A percentile compares a stretch with the other conserved stretches of the same genome.
phyloP scores from a whole-genome alignment of 2,797 vertebrate species.

The Cercopithecus petaurista region DNA sequence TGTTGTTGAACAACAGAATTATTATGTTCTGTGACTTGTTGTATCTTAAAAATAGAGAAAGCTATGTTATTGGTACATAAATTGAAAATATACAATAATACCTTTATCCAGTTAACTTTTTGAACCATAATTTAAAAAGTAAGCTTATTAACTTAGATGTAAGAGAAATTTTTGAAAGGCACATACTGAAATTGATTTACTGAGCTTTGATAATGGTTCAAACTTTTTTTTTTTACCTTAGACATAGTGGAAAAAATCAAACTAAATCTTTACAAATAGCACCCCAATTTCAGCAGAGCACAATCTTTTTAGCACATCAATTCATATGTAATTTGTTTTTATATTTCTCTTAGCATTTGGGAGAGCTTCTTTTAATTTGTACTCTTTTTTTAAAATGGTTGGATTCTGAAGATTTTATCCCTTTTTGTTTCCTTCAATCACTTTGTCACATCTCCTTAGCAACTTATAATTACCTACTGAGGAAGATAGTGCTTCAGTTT shows the following conservation, averaged over 20 bases:
- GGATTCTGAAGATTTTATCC: background rate
- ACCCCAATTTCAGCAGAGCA: background rate
- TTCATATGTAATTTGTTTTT: background rate
- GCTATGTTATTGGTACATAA: background rate
- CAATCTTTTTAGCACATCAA: background rate
- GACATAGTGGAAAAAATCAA: conserved; percentile 34
- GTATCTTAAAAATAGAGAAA: background rate
- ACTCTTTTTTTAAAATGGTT: background rate
- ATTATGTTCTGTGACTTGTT: background rate
- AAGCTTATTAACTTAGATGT: background rate
- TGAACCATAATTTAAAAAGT: background rate
- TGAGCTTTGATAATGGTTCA: conserved; percentile 9
- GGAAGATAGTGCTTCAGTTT: background rate
- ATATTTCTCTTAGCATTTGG: background rate
- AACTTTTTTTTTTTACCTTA: background rate
- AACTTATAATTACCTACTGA: conserved; percentile 16
- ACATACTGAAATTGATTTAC: conserved; percentile 16
- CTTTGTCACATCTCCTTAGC: background rate
- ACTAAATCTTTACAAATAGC: conserved; percentile 18
- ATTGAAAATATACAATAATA: background rate
- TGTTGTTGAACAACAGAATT: background rate
- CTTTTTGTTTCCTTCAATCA: background rate
- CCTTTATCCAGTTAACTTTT: background rate
- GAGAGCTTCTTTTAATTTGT: background rate
- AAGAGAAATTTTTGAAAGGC: background rate